These are phyloP conservation scores for Dromococcyx pavoninus DNA, from an alignment of 2,797 vertebrate species.

Conservation along the genomic window DNA sequence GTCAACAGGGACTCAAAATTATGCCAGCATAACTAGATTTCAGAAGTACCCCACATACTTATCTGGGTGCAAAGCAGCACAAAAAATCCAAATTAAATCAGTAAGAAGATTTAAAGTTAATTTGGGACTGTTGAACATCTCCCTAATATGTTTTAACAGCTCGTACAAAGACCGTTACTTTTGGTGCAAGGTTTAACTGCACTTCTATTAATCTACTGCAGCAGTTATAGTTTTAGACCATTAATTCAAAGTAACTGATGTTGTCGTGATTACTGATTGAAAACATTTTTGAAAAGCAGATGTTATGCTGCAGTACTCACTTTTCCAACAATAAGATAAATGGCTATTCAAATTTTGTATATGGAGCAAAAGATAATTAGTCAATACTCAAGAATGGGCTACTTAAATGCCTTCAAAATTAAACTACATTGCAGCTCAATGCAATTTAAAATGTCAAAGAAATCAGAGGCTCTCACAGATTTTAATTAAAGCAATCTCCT, in stretches of 20 bases:
- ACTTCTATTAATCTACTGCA: background rate
- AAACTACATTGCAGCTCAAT: conserved; percentile 28
- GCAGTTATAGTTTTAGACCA: background rate
- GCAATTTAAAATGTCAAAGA: conserved; percentile 34
- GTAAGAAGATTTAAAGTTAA: background rate
- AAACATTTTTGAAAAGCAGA: background rate
- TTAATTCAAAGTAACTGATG: background rate
- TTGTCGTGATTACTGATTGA: background rate
- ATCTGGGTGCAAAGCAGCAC: background rate
- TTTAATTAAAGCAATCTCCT: conserved; percentile 51
- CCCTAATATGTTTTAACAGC: background rate
- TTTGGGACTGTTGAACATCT: background rate
- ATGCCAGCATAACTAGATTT: background rate
- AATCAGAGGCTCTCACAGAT: conserved; percentile 21
- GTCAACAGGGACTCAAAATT: background rate
- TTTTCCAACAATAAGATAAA: conserved; percentile 21
- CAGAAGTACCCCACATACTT: background rate
- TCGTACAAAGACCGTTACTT: background rate
- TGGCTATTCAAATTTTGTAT: background rate
- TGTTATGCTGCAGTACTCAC: background rate
- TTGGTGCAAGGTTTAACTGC: background rate
- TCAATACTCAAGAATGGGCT: background rate
- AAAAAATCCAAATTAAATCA: background rate
- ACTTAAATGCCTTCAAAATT: conserved; percentile 36
- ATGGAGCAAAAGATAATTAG: conserved; percentile 23